These are phyloP conservation scores for Cossypha dichroa DNA, from an alignment of 2,797 vertebrate species.

Conservation along the genomic window DNA sequence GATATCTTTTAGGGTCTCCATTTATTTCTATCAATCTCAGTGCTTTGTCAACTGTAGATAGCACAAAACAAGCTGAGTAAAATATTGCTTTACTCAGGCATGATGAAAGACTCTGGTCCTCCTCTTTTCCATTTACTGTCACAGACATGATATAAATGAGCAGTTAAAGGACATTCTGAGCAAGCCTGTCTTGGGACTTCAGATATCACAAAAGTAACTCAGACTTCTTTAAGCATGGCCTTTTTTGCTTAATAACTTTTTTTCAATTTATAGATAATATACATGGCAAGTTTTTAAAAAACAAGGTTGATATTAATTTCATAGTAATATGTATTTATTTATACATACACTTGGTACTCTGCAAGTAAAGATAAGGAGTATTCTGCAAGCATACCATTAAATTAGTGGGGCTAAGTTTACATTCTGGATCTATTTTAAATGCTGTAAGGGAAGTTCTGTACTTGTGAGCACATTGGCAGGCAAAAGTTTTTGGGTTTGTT, in stretches of 20 bases:
- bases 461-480: neutral
- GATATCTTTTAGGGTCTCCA: neutral
- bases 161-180: neutral
- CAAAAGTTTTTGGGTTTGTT: accelerated
- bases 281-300: neutral
- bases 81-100: neutral
- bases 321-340: neutral
- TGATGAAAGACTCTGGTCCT: neutral
- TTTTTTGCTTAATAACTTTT: neutral
- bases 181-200: neutral
- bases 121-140: neutral
- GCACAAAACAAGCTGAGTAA: neutral
- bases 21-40: neutral
- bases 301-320: neutral
- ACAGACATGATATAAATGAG: neutral
- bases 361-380: neutral
- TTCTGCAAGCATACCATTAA: neutral
- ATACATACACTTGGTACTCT: neutral
- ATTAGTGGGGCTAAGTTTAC: neutral
- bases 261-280: neutral
- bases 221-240: neutral
- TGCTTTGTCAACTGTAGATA: neutral
- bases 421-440: neutral
- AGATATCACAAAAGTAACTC: neutral
- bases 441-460: neutral